These are phyloP conservation scores for Xestia rhomboidea DNA, from an alignment of 2,888 invertebrate species.

Conservation along the genomic window DNA sequence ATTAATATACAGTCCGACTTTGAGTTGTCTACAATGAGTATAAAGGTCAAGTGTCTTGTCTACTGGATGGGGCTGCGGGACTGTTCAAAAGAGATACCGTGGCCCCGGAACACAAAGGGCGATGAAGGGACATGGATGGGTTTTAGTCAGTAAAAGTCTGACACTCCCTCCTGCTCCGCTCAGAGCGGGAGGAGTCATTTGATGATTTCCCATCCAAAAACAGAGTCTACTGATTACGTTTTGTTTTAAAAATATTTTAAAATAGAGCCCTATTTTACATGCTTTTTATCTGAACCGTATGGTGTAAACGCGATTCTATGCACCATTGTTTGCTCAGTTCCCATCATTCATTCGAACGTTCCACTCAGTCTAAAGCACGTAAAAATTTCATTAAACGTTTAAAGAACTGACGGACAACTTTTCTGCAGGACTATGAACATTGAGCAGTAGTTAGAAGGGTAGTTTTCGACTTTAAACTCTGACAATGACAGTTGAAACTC, in stretches of 20 bases:
- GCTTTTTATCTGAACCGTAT: background rate
- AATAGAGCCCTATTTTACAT: background rate
- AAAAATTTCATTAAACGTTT: constrained; percentile 20
- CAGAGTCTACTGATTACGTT: background rate
- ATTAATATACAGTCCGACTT: background rate
- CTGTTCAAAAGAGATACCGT: too few relatives aligned
- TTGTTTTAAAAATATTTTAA: background rate
- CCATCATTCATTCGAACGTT: background rate
- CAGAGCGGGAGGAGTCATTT: too few relatives aligned
- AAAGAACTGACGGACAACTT: constrained; percentile 23
- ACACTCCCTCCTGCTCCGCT: too few relatives aligned
- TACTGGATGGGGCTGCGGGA: too few relatives aligned
- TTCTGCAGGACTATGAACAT: constrained; percentile 14
- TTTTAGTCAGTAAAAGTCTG: too few relatives aligned
- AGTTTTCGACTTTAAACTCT: constrained; percentile 10
- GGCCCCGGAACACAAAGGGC: too few relatives aligned
- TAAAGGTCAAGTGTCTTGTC: too few relatives aligned
- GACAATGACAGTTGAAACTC: background rate
- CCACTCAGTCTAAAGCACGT: background rate
- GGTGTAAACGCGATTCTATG: background rate
- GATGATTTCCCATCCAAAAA: too few relatives aligned
- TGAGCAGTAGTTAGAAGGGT: constrained; percentile 3
- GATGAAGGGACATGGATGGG: too few relatives aligned
- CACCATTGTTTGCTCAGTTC: background rate
- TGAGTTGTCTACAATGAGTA: background rate